Evolutionary conservation across 2,797 vertebrate species (phyloP).

Genomic region (Allobates femoralis): DNA sequence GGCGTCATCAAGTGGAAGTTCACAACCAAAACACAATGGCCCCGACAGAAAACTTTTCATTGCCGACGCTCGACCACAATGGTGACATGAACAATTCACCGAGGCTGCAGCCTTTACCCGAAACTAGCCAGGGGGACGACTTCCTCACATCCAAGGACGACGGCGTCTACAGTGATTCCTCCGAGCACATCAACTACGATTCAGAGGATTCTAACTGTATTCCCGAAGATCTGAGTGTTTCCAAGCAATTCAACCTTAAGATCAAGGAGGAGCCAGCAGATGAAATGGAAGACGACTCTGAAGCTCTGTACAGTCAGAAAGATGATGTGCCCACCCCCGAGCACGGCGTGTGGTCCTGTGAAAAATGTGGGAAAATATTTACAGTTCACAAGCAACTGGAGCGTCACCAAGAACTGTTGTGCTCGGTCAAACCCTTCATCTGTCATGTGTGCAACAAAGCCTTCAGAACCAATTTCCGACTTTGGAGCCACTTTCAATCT

Average conservation of each 20-base stretch:
- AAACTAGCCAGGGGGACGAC: slow-evolving; percentile 71
- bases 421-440: slow-evolving; percentile 97
- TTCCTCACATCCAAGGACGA: slow-evolving; percentile 79
- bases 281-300: slow-evolving; percentile 80
- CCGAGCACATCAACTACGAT: slow-evolving; percentile 87
- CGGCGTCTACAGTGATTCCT: slow-evolving; percentile 84
- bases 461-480: slow-evolving; percentile 97
- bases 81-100: slow-evolving; percentile 75
- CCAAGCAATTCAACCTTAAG: slow-evolving; percentile 77
- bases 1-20: slow-evolving; percentile 98
- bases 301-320: slow-evolving; percentile 71
- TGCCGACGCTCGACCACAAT: slow-evolving; percentile 80
- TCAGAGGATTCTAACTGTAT: slow-evolving; percentile 93
- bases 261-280: slow-evolving; percentile 94
- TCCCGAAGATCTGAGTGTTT: slow-evolving; percentile 92
- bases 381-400: slow-evolving; percentile 92
- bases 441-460: slow-evolving; percentile 98
- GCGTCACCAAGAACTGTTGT: slow-evolving; percentile 97
- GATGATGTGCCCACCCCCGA: slow-evolving; percentile 74
- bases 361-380: slow-evolving; percentile 96
- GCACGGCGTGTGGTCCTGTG: slow-evolving; percentile 90
- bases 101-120: slow-evolving; percentile 72
- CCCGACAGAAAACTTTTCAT: slow-evolving; percentile 84
- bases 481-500: slow-evolving; percentile 99
- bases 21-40: slow-evolving; percentile 98